A percentile compares a stretch with the other conserved stretches of the same genome.
Conservation (phyloP, 2,113 vertebrate species). For the Micronisus gabar region DNA sequence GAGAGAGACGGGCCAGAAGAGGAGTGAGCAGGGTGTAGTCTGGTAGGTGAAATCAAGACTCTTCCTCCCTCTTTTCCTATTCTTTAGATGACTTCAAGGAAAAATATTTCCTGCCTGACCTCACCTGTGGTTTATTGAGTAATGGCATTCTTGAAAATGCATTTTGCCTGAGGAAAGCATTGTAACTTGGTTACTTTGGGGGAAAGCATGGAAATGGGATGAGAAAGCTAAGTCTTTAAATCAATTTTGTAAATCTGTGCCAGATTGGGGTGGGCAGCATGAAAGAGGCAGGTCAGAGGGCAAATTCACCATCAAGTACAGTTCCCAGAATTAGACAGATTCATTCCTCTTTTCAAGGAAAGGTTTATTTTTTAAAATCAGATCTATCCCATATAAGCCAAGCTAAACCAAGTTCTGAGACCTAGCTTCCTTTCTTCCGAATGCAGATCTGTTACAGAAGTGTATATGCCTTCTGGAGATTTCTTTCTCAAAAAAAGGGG, state of each 20-base stretch:
- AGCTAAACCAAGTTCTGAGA: background rate
- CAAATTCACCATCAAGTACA: background rate
- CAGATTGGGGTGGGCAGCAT: background rate
- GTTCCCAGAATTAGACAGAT: background rate
- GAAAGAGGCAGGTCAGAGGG: background rate
- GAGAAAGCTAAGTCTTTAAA: background rate
- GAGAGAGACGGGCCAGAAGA: rapidly evolving
- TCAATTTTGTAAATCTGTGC: background rate
- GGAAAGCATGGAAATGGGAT: background rate
- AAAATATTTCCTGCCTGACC: background rate
- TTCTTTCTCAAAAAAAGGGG: background rate
- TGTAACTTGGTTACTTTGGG: background rate
- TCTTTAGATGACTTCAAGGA: background rate
- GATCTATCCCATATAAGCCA: background rate
- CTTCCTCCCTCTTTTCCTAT: background rate
- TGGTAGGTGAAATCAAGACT: background rate
- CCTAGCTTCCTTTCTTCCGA: background rate
- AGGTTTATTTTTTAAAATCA: background rate
- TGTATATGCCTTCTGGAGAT: background rate
- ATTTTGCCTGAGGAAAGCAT: background rate
- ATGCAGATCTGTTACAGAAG: background rate
- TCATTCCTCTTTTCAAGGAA: background rate
- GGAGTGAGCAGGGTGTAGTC: background rate
- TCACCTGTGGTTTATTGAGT: background rate
- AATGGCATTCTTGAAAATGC: background rate